phyloP scores from a whole-genome alignment of 2,797 vertebrate genomes.

The Muscicapa comitata region DNA sequence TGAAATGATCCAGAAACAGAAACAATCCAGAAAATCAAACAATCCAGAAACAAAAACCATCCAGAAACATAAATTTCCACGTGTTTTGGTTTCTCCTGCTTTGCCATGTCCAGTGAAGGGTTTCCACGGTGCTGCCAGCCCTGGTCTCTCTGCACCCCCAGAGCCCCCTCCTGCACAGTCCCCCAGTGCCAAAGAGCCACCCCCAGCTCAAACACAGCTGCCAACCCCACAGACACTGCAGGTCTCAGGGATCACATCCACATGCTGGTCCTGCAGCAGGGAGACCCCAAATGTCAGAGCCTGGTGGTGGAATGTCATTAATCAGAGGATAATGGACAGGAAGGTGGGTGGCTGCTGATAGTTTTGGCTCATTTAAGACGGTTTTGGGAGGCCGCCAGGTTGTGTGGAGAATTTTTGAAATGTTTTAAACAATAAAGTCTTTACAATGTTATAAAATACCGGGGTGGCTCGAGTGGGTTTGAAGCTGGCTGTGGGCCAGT shows the following conservation, averaged over 20 bases:
- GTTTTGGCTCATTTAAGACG: conserved; percentile 77
- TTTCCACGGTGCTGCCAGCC: background rate
- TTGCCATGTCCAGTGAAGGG: background rate
- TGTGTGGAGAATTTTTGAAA: conserved; percentile 69
- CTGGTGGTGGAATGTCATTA: conserved; percentile 57
- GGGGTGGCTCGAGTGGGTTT: conserved; percentile 65
- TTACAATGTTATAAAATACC: conserved; percentile 77
- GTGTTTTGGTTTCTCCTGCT: background rate
- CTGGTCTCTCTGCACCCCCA: background rate
- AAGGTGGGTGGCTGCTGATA: conserved; percentile 82
- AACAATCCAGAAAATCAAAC: background rate
- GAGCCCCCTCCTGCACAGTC: background rate
- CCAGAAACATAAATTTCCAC: background rate
- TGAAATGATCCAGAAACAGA: background rate
- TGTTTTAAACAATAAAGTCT: conserved; percentile 78
- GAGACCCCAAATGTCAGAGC: conserved; percentile 47
- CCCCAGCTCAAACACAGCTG: background rate
- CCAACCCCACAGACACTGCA: conserved; percentile 15
- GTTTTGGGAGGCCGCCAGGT: conserved; percentile 73
- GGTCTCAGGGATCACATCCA: conserved; percentile 35
- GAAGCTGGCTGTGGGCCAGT: conserved; percentile 65
- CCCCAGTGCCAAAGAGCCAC: background rate
- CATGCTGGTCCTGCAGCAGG: conserved; percentile 26
- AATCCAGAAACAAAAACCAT: background rate
- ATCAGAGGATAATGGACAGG: conserved; percentile 67